phyloP scores from a whole-genome alignment of 2,113 vertebrate genomes.

The Actenoides hombroni region DNA sequence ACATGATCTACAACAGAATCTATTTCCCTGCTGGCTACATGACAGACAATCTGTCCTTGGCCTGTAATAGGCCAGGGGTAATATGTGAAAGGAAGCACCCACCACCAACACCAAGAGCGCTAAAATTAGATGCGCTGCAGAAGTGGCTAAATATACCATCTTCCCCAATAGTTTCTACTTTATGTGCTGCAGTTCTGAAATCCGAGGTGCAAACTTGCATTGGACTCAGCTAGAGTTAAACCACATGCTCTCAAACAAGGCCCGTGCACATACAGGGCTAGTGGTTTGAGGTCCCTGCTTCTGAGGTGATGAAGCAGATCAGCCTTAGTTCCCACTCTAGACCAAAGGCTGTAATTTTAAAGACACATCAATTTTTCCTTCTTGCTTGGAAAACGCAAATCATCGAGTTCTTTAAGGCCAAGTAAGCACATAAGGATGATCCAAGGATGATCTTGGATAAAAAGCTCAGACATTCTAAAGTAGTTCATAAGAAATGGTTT shows the following conservation, averaged over 20 bases:
- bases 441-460: neutral
- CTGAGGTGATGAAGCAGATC: slow-evolving; percentile 3
- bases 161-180: slow-evolving; percentile 76
- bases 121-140: slow-evolving; percentile 85
- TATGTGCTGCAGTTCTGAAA: slow-evolving; percentile 44
- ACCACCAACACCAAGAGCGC: slow-evolving; percentile 70
- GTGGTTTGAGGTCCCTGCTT: neutral
- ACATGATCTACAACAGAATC: slow-evolving; percentile 85
- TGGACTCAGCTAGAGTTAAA: slow-evolving; percentile 2
- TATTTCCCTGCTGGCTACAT: slow-evolving; percentile 79
- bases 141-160: slow-evolving; percentile 79
- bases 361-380: neutral
- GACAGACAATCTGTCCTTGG: slow-evolving; percentile 83
- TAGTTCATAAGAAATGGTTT: neutral
- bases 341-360: slow-evolving; percentile 46
- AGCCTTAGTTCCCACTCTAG: neutral
- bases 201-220: neutral
- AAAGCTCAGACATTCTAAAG: neutral
- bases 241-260: neutral
- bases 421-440: neutral
- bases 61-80: slow-evolving; percentile 78
- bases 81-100: slow-evolving; percentile 82
- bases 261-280: neutral
- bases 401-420: neutral
- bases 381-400: slow-evolving; percentile 48